Conservation (phyloP, 2,888 invertebrate species). For the Trissolcus brochymenae region DNA sequence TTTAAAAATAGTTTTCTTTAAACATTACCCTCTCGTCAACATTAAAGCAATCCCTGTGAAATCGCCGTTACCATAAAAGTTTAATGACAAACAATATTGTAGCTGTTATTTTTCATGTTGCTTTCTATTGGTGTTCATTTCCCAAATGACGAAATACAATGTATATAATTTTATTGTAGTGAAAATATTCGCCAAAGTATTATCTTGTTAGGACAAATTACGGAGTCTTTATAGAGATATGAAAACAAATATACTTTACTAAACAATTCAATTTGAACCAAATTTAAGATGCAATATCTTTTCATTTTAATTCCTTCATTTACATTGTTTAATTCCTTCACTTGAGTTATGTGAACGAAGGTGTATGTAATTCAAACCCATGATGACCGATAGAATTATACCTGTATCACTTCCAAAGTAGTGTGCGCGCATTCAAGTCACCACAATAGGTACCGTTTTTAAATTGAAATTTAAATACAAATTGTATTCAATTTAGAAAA, state of each 20-base stretch:
- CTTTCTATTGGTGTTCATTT: conserved; percentile 40
- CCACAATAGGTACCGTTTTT: conserved; percentile 36
- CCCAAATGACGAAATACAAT: conserved; percentile 25
- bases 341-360: too few species aligned
- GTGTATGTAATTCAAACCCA: conserved; percentile 18
- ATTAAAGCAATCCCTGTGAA: conserved; percentile 33
- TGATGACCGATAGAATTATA: conserved; percentile 34
- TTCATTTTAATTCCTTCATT: too few species aligned
- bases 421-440: conserved; percentile 51
- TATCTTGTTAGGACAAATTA: conserved; percentile 21
- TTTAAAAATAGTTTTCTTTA: too few species aligned
- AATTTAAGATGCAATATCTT: too few species aligned
- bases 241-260: conserved; percentile 25
- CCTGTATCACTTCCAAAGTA: conserved; percentile 17
- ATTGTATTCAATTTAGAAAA: too few species aligned
- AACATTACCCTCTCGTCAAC: conserved; percentile 25
- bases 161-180: conserved; percentile 13
- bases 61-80: conserved; percentile 46
- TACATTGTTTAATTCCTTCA: too few species aligned
- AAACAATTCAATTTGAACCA: too few species aligned
- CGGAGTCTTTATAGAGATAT: neutral
- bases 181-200: conserved; percentile 11
- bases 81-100: conserved; percentile 45
- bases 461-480: conserved; percentile 16
- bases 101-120: conserved; percentile 49